Evolutionary conservation across 2,888 invertebrate species (phyloP).

Genomic region (Selenia dentaria): DNA sequence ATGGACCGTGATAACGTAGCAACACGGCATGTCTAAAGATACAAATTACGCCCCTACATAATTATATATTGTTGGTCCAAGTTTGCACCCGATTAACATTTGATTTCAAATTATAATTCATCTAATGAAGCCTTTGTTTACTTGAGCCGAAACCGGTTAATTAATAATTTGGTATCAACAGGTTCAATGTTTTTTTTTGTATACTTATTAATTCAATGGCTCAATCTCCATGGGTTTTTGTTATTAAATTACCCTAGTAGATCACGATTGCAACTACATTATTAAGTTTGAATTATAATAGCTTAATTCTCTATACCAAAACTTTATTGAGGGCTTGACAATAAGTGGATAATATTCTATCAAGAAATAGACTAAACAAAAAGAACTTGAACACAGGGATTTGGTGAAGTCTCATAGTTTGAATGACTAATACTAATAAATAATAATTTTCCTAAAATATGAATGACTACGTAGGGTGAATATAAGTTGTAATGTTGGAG

Average conservation of each 20-base stretch:
- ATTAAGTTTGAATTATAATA: conserved; percentile 1
- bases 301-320: neutral
- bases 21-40: too few relatives aligned
- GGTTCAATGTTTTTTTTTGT: neutral
- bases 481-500: too few relatives aligned
- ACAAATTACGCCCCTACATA: too few relatives aligned
- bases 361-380: too few relatives aligned
- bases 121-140: conserved; percentile 11
- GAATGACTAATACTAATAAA: too few relatives aligned
- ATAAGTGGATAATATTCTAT: too few relatives aligned
- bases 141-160: conserved; percentile 2
- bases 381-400: too few relatives aligned
- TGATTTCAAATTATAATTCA: conserved; percentile 20
- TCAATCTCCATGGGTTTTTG: neutral
- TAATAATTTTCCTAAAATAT: too few relatives aligned
- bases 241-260: neutral
- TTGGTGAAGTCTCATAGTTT: too few relatives aligned
- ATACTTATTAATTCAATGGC: conserved; percentile 6
- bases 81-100: neutral
- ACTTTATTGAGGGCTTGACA: too few relatives aligned
- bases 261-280: conserved; percentile 1
- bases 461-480: too few relatives aligned
- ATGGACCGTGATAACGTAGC: too few relatives aligned
- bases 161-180: neutral
- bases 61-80: neutral